Base-by-base conservation (phyloP, 2,888 invertebrate genomes). In the Opisthograptis luteolata region DNA sequence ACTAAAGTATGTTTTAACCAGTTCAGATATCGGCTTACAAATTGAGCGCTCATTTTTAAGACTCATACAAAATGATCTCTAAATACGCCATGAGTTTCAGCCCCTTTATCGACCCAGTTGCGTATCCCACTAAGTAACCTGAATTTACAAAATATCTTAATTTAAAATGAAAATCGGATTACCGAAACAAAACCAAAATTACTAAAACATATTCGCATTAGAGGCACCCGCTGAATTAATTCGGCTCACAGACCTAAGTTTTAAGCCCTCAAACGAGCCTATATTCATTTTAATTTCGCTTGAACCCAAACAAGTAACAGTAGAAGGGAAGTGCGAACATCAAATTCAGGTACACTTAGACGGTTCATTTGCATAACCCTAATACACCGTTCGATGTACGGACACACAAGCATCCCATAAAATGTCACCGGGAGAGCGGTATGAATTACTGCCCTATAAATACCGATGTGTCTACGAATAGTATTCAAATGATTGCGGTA, bases 401-500 rank as follows among this genome's bases (percentile, higher is more conserved):
- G 76, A 79, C 74, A 75, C 73, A 73, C 67, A 76, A 70, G 67
- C 70, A 72, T 76, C 76, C 79, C 81, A 78, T 84, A 85, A 86
- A 86, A 81, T 74, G 84, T 87, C 85, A 79, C 79, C 74, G 64
- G 47, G 63, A 64, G 66, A 68, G 65, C 60, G 69, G 79, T 73
- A 82, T 86, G 86, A 87, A 78, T 84, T 85, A 86, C 84, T 71
- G 71, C 62, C 73, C 76, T 75, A 86, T 87, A 87, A 87, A 86
- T 86, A 84, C 75, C 70, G 75, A 76, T 70, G 75, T 84, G 82
- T 81, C 82, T 81, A 60, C 64, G 68, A 70, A 66, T 81, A 74
- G 79, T 86, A 87, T 87, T 85, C 86, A 87, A 88, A 89, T 87
- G 82, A 87, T 85, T 82, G 85, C 79, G 84, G 86, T 77, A 34